These are phyloP conservation scores for Sarcophaga bullata DNA, from an alignment of 1,140 invertebrate genomes.

Conservation along the genomic window DNA sequence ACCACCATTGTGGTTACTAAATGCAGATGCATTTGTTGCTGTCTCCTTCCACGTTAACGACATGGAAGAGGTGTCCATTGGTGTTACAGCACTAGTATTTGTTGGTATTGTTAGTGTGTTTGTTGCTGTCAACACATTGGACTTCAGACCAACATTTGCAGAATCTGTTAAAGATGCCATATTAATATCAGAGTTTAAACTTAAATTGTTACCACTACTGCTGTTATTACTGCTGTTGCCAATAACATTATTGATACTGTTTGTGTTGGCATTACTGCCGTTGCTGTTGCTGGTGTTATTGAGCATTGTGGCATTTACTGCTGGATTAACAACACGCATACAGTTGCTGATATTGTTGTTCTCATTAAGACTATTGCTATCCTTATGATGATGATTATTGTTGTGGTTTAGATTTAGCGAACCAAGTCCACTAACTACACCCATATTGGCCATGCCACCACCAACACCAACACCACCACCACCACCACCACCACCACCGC, in stretches of 20 bases:
- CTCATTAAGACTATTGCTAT: slow-evolving; percentile 36
- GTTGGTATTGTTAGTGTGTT: not conserved
- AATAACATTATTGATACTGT: not conserved
- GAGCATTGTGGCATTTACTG: slow-evolving; percentile 48
- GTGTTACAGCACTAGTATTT: not conserved
- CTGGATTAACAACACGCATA: slow-evolving; percentile 40
- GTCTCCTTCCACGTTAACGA: slow-evolving; percentile 13
- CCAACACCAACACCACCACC: slow-evolving; percentile 36
- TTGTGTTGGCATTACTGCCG: slow-evolving; percentile 42
- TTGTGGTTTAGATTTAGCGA: slow-evolving; percentile 42
- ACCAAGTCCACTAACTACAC: slow-evolving; percentile 22
- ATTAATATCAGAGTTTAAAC: slow-evolving; percentile 32
- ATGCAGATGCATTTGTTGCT: not conserved
- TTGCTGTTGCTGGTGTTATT: slow-evolving; percentile 52
- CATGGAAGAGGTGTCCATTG: slow-evolving; percentile 7
- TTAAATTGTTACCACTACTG: slow-evolving; percentile 34
- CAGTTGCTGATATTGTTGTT: slow-evolving; percentile 46
- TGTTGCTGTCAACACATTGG: not conserved
- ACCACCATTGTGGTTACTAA: slow-evolving; percentile 21
- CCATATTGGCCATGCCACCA: slow-evolving; percentile 34
- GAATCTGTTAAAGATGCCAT: slow-evolving; percentile 29
- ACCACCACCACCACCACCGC: slow-evolving; percentile 40
- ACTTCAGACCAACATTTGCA: not conserved
- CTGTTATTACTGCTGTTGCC: slow-evolving; percentile 43
- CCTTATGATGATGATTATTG: slow-evolving; percentile 28